phyloP scores from a whole-genome alignment of 2,113 vertebrate species.

The Cyprinodon tularosa region DNA sequence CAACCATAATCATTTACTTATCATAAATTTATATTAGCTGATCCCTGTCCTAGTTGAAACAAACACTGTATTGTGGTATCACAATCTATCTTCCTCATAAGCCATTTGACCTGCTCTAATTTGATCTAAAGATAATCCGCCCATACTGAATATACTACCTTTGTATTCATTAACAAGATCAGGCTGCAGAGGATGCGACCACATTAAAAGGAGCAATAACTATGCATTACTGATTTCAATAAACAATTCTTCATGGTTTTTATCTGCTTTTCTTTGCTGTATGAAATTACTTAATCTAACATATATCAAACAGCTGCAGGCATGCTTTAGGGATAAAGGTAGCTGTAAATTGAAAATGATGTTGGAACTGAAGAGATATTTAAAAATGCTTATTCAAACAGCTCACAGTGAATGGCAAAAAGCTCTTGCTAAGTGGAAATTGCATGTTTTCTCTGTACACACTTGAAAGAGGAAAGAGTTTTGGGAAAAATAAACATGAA shows the following conservation, averaged over 20 bases:
- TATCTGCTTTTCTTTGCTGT: constrained; percentile 5
- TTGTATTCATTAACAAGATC: constrained; percentile 59
- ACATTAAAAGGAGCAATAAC: constrained; percentile 25
- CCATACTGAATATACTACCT: constrained; percentile 54
- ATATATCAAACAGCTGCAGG: neutral
- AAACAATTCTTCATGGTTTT: constrained; percentile 12
- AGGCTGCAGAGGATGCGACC: constrained; percentile 31
- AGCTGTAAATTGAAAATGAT: neutral
- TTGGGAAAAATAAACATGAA: neutral
- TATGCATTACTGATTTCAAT: constrained; percentile 35
- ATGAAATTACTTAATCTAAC: constrained; percentile 21
- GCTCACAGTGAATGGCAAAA: neutral
- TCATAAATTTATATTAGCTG: constrained; percentile 55
- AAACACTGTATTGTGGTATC: constrained; percentile 46
- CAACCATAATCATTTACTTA: constrained; percentile 55
- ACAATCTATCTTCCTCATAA: constrained; percentile 60
- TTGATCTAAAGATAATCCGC: constrained; percentile 60
- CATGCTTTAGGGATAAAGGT: neutral
- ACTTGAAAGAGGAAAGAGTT: neutral
- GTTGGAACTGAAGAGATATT: neutral
- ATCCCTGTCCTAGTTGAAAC: constrained; percentile 47
- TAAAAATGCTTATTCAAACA: neutral
- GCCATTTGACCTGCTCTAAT: constrained; percentile 70
- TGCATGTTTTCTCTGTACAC: no score
- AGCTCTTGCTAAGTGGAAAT: neutral